Conservation (phyloP, 2,113 vertebrate genomes). For the Halcyon senegalensis region DNA sequence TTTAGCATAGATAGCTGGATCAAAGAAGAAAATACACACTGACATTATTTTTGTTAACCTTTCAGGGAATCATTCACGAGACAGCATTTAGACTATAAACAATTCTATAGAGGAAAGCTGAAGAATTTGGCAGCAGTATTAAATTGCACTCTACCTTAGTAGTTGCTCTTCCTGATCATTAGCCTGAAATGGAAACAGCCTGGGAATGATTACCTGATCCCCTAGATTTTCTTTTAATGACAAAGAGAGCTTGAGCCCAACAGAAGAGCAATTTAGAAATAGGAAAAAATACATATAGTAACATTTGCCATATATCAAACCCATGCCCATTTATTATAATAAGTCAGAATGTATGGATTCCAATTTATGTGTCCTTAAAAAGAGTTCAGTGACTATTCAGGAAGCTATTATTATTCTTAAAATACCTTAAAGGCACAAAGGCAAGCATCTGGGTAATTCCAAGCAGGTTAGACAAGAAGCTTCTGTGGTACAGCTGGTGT, state of each 20-base stretch:
- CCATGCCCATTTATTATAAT: background rate
- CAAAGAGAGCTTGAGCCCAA: background rate
- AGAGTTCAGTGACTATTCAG: background rate
- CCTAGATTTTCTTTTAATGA: background rate
- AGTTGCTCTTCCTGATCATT: background rate
- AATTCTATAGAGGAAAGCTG: background rate
- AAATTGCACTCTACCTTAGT: background rate
- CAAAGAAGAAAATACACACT: background rate
- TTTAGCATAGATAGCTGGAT: background rate
- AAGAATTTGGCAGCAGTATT: background rate
- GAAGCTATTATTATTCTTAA: background rate
- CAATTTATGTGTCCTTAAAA: background rate
- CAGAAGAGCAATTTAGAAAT: background rate
- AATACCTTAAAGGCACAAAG: background rate
- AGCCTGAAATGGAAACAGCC: background rate
- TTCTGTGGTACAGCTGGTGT: background rate
- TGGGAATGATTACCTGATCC: background rate
- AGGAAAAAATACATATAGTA: background rate
- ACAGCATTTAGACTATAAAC: background rate
- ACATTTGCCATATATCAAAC: background rate
- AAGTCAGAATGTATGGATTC: background rate
- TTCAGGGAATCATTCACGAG: background rate
- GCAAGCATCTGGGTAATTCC: background rate
- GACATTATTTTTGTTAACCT: background rate
- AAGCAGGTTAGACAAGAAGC: background rate